These are phyloP conservation scores for Zapornia atra DNA, from an alignment of 2,113 vertebrate species.

Conservation along the genomic window DNA sequence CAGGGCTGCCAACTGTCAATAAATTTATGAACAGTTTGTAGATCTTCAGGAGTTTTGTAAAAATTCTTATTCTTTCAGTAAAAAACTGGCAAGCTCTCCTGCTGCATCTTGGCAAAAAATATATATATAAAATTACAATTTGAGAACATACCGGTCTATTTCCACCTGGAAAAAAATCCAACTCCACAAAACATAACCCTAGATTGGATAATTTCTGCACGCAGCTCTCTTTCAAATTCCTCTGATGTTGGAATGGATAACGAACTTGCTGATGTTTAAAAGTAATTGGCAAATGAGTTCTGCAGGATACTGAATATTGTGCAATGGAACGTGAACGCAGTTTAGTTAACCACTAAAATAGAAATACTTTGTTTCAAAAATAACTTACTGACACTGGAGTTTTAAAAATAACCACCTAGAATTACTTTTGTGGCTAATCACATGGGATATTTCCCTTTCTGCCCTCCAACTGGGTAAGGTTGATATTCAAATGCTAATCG, in stretches of 20 bases:
- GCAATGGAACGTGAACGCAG: not conserved
- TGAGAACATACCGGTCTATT: constrained; percentile 34
- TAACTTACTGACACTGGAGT: constrained; percentile 41
- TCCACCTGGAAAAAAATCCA: not conserved
- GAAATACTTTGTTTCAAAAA: constrained; percentile 43
- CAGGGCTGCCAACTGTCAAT: constrained; percentile 63
- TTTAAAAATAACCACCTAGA: constrained; percentile 41
- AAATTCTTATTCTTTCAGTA: constrained; percentile 59
- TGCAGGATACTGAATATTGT: not conserved
- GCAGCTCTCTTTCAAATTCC: not conserved
- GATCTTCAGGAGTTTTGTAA: constrained; percentile 58
- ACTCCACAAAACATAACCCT: not conserved
- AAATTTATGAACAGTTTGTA: constrained; percentile 65
- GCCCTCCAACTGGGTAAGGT: not conserved
- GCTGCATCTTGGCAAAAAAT: constrained; percentile 45
- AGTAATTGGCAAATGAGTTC: constrained; percentile 32
- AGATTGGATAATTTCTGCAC: constrained; percentile 4
- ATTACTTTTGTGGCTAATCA: not conserved
- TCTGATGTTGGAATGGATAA: not conserved
- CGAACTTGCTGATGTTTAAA: constrained; percentile 4
- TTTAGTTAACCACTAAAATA: constrained; percentile 28
- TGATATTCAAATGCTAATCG: constrained; percentile 50
- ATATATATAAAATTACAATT: not conserved
- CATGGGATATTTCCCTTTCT: not conserved
- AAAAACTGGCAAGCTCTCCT: constrained; percentile 58